These are phyloP conservation scores for Pachydiplax longipennis DNA, from an alignment of 2,888 invertebrate species.

Conservation along the genomic window DNA sequence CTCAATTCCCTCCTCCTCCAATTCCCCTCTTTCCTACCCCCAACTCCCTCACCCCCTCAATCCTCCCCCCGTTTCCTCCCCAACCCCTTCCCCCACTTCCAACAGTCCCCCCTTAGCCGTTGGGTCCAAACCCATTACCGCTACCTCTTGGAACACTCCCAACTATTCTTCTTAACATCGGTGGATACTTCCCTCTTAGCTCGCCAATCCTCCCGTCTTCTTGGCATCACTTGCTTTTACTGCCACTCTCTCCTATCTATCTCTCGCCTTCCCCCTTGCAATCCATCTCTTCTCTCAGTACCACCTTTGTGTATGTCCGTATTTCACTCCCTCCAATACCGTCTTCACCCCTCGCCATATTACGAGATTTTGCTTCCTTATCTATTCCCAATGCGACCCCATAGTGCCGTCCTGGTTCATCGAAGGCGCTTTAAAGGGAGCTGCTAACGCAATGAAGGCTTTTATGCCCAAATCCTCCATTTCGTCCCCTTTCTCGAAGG, in stretches of 20 bases:
- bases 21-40: background rate
- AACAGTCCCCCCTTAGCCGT: background rate
- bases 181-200: background rate
- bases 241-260: background rate
- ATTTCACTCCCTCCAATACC: background rate
- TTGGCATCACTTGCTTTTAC: constrained; percentile 19
- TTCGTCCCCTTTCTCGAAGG: background rate
- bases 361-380: background rate
- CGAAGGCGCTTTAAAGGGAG: background rate
- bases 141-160: background rate
- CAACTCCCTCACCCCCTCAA: background rate
- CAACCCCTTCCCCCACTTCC: background rate
- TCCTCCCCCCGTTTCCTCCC: background rate
- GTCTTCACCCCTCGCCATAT: background rate
- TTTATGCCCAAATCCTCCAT: background rate
- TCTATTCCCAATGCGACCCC: background rate
- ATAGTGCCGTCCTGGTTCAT: background rate
- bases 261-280: background rate
- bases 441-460: background rate
- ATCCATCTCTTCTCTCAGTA: background rate
- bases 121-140: background rate
- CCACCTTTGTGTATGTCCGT: background rate
- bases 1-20: background rate
- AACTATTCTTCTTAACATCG: background rate
- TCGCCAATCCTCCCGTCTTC: background rate